Evolutionary conservation across 92 coral and sea anemone genomes (phyloP), one percentile per base, ranked within the genome.

Genomic region (Phenganax stokvisi): DNA sequence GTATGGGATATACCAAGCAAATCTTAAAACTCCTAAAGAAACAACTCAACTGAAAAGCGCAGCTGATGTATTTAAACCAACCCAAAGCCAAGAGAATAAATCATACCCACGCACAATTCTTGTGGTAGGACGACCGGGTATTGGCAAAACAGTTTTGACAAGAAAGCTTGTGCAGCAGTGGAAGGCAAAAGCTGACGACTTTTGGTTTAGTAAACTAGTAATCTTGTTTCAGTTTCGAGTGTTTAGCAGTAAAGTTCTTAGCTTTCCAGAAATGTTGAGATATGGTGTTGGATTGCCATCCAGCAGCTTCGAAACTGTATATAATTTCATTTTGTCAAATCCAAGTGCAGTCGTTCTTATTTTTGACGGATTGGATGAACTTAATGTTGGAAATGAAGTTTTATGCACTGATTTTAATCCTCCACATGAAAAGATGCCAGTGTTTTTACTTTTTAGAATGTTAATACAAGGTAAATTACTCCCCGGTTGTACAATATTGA

Each of bases 341-440:
- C 88, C 90, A 12, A 31, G 25, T 10, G 69, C 69, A 64, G 77
- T 72, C 27, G 73, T 85, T 9, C 68, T 87, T 0, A 37, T 87
- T 58, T 87, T 87, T 13, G 90, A 87, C 51, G 90, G 90, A 15
- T 7, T 87, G 12, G 90, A 87, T 55, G 88, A 84, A 69, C 73
- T 51, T 52, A 56, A 0, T 52, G 77, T 73, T 51, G 59, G 54
- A 27, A 10, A 52, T 2, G 9, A 13, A 58, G 69, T 30, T 16
- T 72, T 78, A 9, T 13, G 6, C 6, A 30, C 15, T 1, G 68
- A 54, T 55, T 64, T 58, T 10, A 82, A 10, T 28, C 12, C 10
- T 20, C 56, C n/a, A 10, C 8, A 72, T 51, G 61, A 55, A 20
- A 59, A 25, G 47, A 28, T 72, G 27, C 69, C 71, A 8, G 28